Evolutionary conservation across 2,113 vertebrate genomes (phyloP).

Genomic region (Craseonycteris thonglongyai): DNA sequence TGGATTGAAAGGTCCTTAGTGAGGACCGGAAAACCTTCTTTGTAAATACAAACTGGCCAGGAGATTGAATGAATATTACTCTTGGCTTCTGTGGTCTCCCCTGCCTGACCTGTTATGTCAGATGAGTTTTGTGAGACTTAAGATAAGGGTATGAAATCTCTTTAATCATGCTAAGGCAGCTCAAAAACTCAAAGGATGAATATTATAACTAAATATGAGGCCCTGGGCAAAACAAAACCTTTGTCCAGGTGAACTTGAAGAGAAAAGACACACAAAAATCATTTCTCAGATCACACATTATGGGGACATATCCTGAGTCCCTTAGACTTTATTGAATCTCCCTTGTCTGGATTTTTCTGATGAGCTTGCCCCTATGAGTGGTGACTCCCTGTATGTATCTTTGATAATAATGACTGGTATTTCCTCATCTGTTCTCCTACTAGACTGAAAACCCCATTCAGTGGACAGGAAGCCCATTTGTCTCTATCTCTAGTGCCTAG

Average conservation of each 20-base stretch:
- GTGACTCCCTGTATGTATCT: neutral
- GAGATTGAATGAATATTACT: neutral
- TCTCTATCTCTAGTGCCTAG: neutral
- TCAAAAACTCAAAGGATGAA: neutral
- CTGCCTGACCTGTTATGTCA: neutral
- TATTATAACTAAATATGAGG: neutral
- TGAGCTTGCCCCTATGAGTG: neutral
- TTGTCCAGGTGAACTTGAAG: neutral
- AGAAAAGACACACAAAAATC: neutral
- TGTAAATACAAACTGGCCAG: neutral
- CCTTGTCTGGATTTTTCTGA: neutral
- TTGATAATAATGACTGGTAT: neutral
- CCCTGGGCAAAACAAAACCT: neutral
- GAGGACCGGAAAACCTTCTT: neutral
- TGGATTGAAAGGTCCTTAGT: neutral
- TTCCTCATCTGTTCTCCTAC: neutral
- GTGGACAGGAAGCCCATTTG: neutral
- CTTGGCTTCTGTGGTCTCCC: neutral
- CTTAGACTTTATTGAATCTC: neutral
- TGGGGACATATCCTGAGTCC: neutral
- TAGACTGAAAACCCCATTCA: neutral
- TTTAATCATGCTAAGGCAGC: neutral
- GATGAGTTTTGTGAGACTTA: neutral
- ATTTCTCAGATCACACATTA: neutral
- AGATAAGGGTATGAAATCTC: neutral